Base-by-base conservation (phyloP, 64 coral and sea anemone genomes). In the Trachythela sp. region DNA sequence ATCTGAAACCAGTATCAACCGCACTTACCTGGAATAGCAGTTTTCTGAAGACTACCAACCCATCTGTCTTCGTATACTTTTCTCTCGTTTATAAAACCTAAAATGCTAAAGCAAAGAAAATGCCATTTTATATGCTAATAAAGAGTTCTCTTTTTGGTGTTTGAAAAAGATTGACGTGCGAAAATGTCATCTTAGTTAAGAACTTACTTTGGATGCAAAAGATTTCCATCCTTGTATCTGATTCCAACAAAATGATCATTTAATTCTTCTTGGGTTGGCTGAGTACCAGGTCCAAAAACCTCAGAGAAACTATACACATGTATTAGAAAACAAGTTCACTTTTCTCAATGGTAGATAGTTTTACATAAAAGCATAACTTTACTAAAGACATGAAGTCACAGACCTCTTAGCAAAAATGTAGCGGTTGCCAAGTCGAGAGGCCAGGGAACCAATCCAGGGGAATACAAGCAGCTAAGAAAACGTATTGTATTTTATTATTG, bases 261-360 rank as follows among this genome's bases (percentile, higher is more conserved):
- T 37, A 80, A 80, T 35, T 80, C 75, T 37, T 39, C 37, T 18
- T 80, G 75, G 37, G 95, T 48, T n/a, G 95, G 95, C 83, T 94
- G 86, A 68, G 95, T 92, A 18, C 60, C 35, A 30, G 93, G 90
- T 42, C 93, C 95, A 92, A 97, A 97, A 2, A 97, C 37, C 13
- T 86, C 90, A 5, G 86, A 84, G 92, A 97, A 90, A 64, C 95
- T 94, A 59, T 84, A 48, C 72, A 80, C 30, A 84, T 32, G 37
- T 39, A 22, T 49, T 42, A 32, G 9, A 2, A n/a, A 71, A 42
- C 35, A 84, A 5, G 9, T 1, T 90, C 10, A 84, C n/a, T 84
- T 40, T 40, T 40, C 24, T 24, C 67, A 1, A 54, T 41, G 6
- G 75, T n/a, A 10, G 3, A 70, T 31, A 29, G 10, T 38, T 38